phyloP scores from a whole-genome alignment of 2,888 invertebrate genomes.

The Erebia ligea region DNA sequence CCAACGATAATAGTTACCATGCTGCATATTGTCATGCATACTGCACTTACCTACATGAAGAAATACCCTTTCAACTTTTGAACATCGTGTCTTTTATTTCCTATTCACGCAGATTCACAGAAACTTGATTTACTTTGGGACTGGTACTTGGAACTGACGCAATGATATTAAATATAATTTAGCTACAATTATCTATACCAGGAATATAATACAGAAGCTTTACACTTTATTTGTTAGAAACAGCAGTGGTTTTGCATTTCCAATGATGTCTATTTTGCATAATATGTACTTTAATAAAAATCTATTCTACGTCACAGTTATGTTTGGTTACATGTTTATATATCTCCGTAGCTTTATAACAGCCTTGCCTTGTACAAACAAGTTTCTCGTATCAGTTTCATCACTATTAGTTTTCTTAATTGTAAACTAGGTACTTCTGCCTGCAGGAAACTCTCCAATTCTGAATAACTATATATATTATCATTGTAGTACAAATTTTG shows the following conservation, averaged over 20 bases:
- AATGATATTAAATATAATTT: conserved; percentile 17
- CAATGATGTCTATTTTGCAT: conserved; percentile 6
- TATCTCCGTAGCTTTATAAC: neutral
- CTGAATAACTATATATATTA: neutral
- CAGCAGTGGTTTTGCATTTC: neutral
- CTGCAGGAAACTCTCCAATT: neutral
- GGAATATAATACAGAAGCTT: conserved; percentile 28
- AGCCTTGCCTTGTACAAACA: neutral
- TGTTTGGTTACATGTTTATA: neutral
- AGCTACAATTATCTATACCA: conserved; percentile 12
- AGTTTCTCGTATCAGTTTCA: neutral
- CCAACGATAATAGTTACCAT: too few species aligned
- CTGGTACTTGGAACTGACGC: conserved; percentile 36
- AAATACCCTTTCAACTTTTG: conserved; percentile 1
- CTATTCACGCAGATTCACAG: conserved; percentile 26
- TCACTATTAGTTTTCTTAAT: neutral
- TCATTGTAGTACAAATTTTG: too few species aligned
- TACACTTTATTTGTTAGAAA: conserved; percentile 12
- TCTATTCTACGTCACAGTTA: neutral
- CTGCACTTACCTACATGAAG: too few species aligned
- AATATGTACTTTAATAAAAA: neutral
- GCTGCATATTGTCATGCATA: too few species aligned
- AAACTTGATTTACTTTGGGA: conserved; percentile 24
- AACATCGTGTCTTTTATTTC: conserved; percentile 19
- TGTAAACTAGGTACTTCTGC: neutral